phyloP scores from a whole-genome alignment of 2,113 vertebrate genomes.

The Psilopogon haemacephalus region DNA sequence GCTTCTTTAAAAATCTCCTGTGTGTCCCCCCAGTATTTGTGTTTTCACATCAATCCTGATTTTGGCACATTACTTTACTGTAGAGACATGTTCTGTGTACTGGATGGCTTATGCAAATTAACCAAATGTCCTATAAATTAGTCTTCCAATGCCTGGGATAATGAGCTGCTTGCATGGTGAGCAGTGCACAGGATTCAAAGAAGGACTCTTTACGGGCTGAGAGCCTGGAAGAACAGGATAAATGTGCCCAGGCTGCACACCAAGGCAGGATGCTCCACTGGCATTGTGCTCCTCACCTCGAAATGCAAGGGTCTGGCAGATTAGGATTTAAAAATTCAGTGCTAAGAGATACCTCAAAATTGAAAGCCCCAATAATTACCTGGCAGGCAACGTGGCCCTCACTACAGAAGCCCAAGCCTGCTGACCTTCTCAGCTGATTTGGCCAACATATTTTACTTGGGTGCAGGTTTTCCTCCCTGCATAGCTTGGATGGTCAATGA shows the following conservation, averaged over 20 bases:
- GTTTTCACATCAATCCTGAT: slow-evolving; percentile 47
- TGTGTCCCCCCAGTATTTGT: not conserved
- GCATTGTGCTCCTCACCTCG: not conserved
- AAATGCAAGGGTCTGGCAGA: not conserved
- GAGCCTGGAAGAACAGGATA: not conserved
- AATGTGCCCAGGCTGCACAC: not conserved
- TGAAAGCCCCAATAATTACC: not conserved
- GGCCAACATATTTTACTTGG: not conserved
- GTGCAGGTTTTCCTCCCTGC: not conserved
- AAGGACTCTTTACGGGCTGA: not conserved
- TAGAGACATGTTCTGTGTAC: slow-evolving; percentile 52
- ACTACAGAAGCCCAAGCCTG: not conserved
- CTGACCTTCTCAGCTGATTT: not conserved
- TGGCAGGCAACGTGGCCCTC: not conserved
- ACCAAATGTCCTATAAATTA: slow-evolving; percentile 60
- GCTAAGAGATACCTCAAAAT: not conserved
- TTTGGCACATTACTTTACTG: slow-evolving; percentile 46
- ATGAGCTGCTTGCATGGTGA: not conserved
- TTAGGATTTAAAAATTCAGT: not conserved
- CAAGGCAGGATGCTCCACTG: not conserved
- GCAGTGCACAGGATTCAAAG: not conserved
- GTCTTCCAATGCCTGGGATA: slow-evolving; percentile 54
- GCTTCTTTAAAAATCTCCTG: not conserved
- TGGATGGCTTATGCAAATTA: slow-evolving; percentile 63
- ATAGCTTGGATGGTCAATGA: not conserved